Evolutionary conservation across 1,140 invertebrate species (phyloP).

Genomic region (Paralvinella palmiformis): DNA sequence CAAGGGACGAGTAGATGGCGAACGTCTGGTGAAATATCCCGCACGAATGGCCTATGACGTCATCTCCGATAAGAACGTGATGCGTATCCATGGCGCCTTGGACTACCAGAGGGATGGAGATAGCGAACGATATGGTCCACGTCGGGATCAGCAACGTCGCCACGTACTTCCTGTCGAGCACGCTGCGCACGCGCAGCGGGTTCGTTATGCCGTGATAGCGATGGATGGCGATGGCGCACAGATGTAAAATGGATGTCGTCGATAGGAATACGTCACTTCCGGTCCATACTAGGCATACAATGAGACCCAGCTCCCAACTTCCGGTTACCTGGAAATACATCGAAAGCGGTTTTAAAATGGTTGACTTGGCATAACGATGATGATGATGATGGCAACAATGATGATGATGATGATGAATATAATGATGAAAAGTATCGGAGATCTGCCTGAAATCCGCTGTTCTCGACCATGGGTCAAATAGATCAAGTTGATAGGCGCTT

Average conservation of each 20-base stretch:
- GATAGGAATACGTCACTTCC: slow-evolving; percentile 19
- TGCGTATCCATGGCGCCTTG: slow-evolving; percentile 1
- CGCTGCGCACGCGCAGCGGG: slow-evolving; percentile 7
- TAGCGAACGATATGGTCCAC: slow-evolving; percentile 14
- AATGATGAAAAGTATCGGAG: too few species aligned
- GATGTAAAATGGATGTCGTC: slow-evolving; percentile 18
- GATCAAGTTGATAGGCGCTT: too few species aligned
- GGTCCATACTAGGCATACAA: slow-evolving; percentile 13
- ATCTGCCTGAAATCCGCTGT: too few species aligned
- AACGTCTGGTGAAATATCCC: slow-evolving; percentile 34
- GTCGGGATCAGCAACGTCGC: slow-evolving; percentile 8
- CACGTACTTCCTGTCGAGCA: slow-evolving; percentile 2
- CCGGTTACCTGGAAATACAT: slow-evolving; percentile 12
- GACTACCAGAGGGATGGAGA: slow-evolving; percentile 9
- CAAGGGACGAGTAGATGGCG: slow-evolving; percentile 80
- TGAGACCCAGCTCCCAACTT: slow-evolving; percentile 10
- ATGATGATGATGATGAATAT: too few species aligned
- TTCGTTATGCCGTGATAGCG: slow-evolving; percentile 17
- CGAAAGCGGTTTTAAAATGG: too few species aligned
- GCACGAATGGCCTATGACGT: not conserved
- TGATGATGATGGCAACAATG: too few species aligned
- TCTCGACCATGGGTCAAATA: too few species aligned
- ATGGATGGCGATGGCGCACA: slow-evolving; percentile 16
- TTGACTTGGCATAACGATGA: too few species aligned
- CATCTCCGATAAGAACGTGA: not conserved